Evolutionary conservation across 1,140 invertebrate species (phyloP).

Genomic region (Ladona fulva): DNA sequence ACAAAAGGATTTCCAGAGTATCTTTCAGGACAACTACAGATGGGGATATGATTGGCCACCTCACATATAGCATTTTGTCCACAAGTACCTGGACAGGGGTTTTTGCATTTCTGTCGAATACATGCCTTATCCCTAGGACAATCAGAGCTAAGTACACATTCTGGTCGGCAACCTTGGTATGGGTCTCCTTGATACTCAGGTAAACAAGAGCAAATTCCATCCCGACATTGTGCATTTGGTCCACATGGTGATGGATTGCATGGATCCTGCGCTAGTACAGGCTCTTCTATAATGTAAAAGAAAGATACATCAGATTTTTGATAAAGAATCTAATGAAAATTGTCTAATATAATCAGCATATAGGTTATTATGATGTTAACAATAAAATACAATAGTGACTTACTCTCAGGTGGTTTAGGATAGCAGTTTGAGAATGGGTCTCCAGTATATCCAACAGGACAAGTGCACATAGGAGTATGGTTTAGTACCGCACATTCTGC

Average conservation of each 20-base stretch:
- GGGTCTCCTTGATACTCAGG: conserved; percentile 65
- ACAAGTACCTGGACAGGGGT: conserved; percentile 64
- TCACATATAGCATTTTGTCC: conserved; percentile 61
- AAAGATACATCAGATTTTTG: neutral
- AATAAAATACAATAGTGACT: neutral
- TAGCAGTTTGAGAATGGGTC: conserved; percentile 48
- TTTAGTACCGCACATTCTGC: conserved; percentile 49
- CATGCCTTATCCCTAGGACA: conserved; percentile 58
- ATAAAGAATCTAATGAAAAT: conserved; percentile 4
- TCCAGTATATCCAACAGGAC: conserved; percentile 47
- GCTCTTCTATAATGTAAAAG: neutral
- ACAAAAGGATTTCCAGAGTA: conserved; percentile 64
- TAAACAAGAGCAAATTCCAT: conserved; percentile 58
- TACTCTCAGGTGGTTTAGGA: conserved; percentile 27
- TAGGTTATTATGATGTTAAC: neutral
- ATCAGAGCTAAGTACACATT: conserved; percentile 61
- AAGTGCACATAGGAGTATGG: conserved; percentile 52
- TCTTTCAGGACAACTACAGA: conserved; percentile 58
- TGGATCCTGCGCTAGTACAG: conserved; percentile 27
- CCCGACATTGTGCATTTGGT: conserved; percentile 27
- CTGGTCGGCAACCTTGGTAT: conserved; percentile 59
- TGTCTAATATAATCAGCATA: neutral
- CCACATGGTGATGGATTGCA: conserved; percentile 35
- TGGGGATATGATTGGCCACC: conserved; percentile 63
- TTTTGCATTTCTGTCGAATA: conserved; percentile 54